These are phyloP conservation scores for Diceros bicornis DNA, from an alignment of 2,797 vertebrate species.

Conservation along the genomic window DNA sequence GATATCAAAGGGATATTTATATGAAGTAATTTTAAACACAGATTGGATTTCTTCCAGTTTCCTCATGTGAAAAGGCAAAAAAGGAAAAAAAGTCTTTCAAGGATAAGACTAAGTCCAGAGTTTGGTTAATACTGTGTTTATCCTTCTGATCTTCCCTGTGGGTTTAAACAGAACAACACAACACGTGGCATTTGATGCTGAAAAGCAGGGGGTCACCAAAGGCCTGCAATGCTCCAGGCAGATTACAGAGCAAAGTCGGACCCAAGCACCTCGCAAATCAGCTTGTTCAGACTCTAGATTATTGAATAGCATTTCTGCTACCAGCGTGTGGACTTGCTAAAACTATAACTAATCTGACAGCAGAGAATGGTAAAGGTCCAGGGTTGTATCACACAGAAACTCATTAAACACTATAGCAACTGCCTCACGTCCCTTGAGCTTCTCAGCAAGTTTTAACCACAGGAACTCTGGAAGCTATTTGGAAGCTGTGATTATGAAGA, in stretches of 20 bases:
- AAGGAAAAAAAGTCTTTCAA: not conserved
- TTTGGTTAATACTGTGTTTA: constrained; percentile 41
- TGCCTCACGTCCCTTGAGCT: not conserved
- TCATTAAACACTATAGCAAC: constrained; percentile 58
- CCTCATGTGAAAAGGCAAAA: constrained; percentile 25
- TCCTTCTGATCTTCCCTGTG: not conserved
- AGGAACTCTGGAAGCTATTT: constrained; percentile 10
- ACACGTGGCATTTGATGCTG: not conserved
- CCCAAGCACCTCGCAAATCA: not conserved
- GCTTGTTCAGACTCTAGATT: constrained; percentile 29
- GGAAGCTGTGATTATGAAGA: constrained; percentile 48
- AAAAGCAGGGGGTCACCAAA: constrained; percentile 22
- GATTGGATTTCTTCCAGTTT: not conserved
- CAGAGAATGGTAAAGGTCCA: not conserved
- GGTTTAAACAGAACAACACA: constrained; percentile 50
- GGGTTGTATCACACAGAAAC: constrained; percentile 34
- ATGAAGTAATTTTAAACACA: constrained; percentile 48
- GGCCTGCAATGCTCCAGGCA: not conserved
- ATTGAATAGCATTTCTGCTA: not conserved
- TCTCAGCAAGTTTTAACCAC: constrained; percentile 45
- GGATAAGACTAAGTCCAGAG: constrained; percentile 16
- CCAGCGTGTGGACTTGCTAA: not conserved
- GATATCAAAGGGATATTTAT: not conserved
- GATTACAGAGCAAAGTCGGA: constrained; percentile 41
- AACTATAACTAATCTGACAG: constrained; percentile 67